Evolutionary conservation across 2,888 invertebrate species (phyloP), one percentile per base, ranked within the genome.

Genomic region (Himalopsyche anomala): DNA sequence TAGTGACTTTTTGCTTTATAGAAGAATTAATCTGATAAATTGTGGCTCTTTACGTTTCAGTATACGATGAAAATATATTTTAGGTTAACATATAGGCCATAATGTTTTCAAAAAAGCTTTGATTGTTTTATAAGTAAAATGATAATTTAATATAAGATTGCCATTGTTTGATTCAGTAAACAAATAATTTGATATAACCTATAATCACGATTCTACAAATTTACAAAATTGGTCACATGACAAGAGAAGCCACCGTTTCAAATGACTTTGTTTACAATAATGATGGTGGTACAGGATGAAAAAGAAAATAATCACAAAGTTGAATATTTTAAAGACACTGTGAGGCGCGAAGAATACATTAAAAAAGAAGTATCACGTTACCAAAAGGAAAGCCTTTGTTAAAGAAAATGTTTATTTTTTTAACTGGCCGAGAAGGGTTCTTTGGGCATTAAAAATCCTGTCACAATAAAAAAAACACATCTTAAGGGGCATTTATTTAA

Each of bases 201-300:
- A 9, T 6, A 45, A 11, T 45, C 45, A 11, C 9, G 0, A 9
- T 51, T 51, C 15, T 5, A 51, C 51, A 4, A 51, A 51, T 15
- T 51, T 19, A 56, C 5, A 62, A 28, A 62, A 62, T 11, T 62
- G 62, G 62, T 62, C 19, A 62, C 62, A 62, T 62, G 62, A 62
- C 62, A 5, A 5, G 19, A 62, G 62, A 62, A 79, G 28, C 55
- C 82, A 55, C 56, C 54, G 56, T 85, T 85, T 55, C 87, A 28
- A 84, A 86, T 84, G 84, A 87, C 87, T 85, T 86, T 86, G 84
- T 87, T 87, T 82, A 86, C 81, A 87, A 83, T 87, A 84, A 87
- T 84, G 84, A 87, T 80, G 19, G 62, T 19, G 55, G 42, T 79
- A 80, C 19, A 36, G 42, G 28, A n/a, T 42, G 55, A 40, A 40